phyloP scores from a whole-genome alignment of 2,888 invertebrate genomes.

The Portevinia maculata region DNA sequence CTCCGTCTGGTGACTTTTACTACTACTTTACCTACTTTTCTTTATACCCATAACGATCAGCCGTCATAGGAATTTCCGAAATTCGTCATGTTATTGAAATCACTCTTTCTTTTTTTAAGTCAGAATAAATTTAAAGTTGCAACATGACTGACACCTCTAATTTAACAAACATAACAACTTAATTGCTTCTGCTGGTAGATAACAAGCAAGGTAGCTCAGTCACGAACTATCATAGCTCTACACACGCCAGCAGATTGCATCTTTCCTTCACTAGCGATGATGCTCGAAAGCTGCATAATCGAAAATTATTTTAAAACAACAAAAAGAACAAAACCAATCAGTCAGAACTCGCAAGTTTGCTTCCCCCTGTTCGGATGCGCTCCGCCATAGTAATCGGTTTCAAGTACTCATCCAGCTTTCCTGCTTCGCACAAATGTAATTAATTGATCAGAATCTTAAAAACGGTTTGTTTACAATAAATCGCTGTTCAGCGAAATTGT shows the following conservation, averaged over 20 bases:
- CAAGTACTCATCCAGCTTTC: background rate
- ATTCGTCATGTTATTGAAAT: background rate
- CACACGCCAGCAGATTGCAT: background rate
- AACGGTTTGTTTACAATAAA: slow-evolving; percentile 13
- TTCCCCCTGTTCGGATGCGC: background rate
- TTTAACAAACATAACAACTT: background rate
- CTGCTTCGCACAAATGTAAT: slow-evolving; percentile 12
- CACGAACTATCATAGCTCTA: background rate
- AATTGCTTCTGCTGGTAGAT: background rate
- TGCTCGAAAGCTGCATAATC: background rate
- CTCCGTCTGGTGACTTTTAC: too few species aligned
- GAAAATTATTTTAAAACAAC: background rate
- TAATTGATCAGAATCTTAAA: slow-evolving; percentile 43
- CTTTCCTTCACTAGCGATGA: background rate
- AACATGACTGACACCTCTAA: background rate
- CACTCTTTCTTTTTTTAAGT: background rate
- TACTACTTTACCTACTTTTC: too few species aligned
- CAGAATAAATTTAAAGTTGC: background rate
- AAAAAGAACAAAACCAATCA: background rate
- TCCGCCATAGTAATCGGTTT: background rate
- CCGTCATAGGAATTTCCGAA: background rate
- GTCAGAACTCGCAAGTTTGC: background rate
- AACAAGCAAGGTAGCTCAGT: background rate
- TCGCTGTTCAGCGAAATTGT: slow-evolving; percentile 2
- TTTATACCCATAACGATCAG: too few species aligned